phyloP scores from a whole-genome alignment of 30 jellyfish, hydroid and myxozoan species.

The Sanderia malayensis region DNA sequence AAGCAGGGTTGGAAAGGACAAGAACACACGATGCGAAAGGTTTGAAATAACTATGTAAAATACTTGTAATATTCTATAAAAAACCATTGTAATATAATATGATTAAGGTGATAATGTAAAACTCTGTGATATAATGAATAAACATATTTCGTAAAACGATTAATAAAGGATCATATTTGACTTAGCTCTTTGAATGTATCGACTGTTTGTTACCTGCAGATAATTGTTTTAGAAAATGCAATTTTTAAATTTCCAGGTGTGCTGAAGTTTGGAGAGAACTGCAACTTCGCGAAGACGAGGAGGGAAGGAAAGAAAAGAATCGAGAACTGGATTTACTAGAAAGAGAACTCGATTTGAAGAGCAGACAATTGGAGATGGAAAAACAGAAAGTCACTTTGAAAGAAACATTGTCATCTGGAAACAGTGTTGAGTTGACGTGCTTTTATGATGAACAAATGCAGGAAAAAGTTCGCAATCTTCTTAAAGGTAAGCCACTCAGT shows the following conservation, averaged over 20 bases:
- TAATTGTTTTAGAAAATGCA: no score
- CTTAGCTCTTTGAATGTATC: no score
- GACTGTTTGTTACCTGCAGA: no score
- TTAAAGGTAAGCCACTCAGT: slow-evolving; percentile 85
- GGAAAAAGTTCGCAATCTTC: slow-evolving; percentile 70
- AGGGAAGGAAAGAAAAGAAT: slow-evolving; percentile 59
- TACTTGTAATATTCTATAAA: no score
- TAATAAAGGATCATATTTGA: no score
- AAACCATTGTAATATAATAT: no score
- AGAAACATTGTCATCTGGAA: slow-evolving; percentile 80
- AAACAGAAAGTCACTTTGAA: slow-evolving; percentile 88
- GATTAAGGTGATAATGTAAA: no score
- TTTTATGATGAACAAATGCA: slow-evolving; percentile 90
- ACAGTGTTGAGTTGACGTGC: slow-evolving; percentile 84
- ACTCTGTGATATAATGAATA: no score
- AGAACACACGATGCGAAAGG: slow-evolving; percentile 96
- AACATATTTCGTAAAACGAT: no score
- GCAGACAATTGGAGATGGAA: slow-evolving; percentile 86
- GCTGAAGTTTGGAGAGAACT: slow-evolving; percentile 90
- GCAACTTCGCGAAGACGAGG: slow-evolving; percentile 65
- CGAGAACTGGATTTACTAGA: slow-evolving; percentile 72
- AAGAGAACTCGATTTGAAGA: slow-evolving; percentile 74
- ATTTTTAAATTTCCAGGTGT: slow-evolving; percentile 82
- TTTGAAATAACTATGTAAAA: no score
- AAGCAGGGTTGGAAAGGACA: slow-evolving; percentile 77